Evolutionary conservation across 2,888 invertebrate species (phyloP).

Genomic region (Latheticus oryzae): DNA sequence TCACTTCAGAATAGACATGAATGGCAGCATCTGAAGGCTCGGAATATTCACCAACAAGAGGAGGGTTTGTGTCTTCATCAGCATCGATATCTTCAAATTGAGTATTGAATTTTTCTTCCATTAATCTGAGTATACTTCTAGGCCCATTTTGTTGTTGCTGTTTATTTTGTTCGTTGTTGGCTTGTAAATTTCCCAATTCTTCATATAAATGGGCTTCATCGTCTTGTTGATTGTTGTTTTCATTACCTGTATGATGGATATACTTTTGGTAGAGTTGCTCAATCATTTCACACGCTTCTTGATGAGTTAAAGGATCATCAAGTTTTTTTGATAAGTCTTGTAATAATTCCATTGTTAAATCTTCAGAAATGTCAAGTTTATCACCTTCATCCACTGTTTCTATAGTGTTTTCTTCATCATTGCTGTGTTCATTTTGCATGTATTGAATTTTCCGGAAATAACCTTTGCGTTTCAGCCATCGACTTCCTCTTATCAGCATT

Average conservation of each 20-base stretch:
- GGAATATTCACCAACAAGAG: constrained; percentile 68
- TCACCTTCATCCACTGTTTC: constrained; percentile 61
- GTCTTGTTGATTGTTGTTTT: constrained; percentile 66
- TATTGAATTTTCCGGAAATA: constrained; percentile 68
- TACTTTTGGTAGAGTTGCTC: constrained; percentile 81
- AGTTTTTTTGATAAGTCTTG: constrained; percentile 76
- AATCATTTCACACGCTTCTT: constrained; percentile 81
- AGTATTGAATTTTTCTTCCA: constrained; percentile 70
- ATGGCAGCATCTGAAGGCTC: constrained; percentile 69
- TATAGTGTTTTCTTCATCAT: constrained; percentile 64
- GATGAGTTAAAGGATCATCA: constrained; percentile 78
- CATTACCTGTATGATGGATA: constrained; percentile 75
- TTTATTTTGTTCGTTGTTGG: constrained; percentile 13
- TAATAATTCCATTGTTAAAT: constrained; percentile 78
- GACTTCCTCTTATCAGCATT: constrained; percentile 68
- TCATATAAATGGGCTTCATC: constrained; percentile 65
- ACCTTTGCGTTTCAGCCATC: constrained; percentile 71
- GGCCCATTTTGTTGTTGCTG: constrained; percentile 62
- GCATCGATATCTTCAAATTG: constrained; percentile 49
- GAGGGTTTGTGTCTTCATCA: constrained; percentile 53
- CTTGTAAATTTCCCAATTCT: constrained; percentile 70
- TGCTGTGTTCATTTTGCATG: constrained; percentile 70
- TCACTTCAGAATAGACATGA: constrained; percentile 70
- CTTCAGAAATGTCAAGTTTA: constrained; percentile 75
- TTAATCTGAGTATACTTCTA: constrained; percentile 71